Base-by-base conservation (phyloP, 2,797 vertebrate species). In the Eupleurogrammus muticus region DNA sequence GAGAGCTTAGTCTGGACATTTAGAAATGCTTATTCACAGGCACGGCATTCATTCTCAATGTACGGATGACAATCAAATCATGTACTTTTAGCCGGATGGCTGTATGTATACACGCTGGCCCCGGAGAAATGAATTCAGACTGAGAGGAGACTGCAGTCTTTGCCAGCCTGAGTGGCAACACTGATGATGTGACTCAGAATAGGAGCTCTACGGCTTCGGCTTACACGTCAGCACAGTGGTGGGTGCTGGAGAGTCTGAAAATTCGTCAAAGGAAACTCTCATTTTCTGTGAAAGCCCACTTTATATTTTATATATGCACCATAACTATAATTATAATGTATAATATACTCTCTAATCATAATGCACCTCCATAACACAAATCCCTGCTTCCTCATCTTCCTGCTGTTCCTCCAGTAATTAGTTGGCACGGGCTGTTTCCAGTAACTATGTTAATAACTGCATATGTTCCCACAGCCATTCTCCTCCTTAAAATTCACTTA, bases 101-200 rank as follows among this genome's bases (percentile, higher is more conserved):
- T 73, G 23, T 57, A 21, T 44, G 16, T 14, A 42, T 14, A 49
- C 0, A 38, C 52, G 19, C 28, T 42, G 24, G 35, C 23, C 1
- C n/a, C 28, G 9, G 11, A 16, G 46, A 28, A 48, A 64, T 58
- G 75, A 65, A 73, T 60, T 58, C 44, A 47, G 13, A 9, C 56
- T 36, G 35, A 69, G 53, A 48, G 20, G n/a, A 83, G 24, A 58
- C 51, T 53, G 61, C 23, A 24, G 32, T 52, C 21, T 9, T 23
- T 19, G 12, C 50, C 28, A 58, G 40, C 36, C 50, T 47, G 48
- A 58, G 53, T 72, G 61, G 70, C 58, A 69, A 17, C 56, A 23
- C 81, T 59, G 61, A 17, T 32, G n/a, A 16, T 21, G 49, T 65
- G 65, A 57, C n/a, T 71, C 42, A 56, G 42, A 73, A 53, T 53